A percentile compares a stretch with the other conserved stretches of the same genome.
Conservation (phyloP, 1,140 invertebrate genomes). For the Drosophila equinoxialis region DNA sequence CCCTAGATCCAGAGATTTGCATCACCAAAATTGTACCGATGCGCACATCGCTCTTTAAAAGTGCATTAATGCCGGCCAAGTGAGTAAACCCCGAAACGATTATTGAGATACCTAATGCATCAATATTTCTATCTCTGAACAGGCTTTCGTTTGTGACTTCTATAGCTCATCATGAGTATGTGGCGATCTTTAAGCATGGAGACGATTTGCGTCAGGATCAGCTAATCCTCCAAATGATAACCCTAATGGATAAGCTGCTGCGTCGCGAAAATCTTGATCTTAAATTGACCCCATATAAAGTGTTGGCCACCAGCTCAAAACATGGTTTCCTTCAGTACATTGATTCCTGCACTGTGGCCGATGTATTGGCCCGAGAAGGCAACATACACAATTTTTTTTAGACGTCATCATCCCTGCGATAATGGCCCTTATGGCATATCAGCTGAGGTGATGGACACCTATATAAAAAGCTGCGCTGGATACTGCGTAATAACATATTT, state of each 20-base stretch:
- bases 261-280: conserved; percentile 97
- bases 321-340: conserved; percentile 99
- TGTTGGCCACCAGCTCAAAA: conserved; percentile 95
- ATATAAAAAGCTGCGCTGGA: conserved; percentile 98
- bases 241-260: conserved; percentile 98
- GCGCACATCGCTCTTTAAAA: conserved; percentile 97
- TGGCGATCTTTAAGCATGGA: conserved; percentile 99
- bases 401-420: conserved; percentile 94
- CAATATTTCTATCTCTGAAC: background rate
- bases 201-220: conserved; percentile 99
- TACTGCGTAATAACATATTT: conserved; percentile 99
- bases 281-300: conserved; percentile 97
- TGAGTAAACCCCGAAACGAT: conserved; percentile 84
- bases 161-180: conserved; percentile 91
- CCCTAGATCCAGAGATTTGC: conserved; percentile 95
- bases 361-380: conserved; percentile 93
- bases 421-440: conserved; percentile 94
- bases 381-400: conserved; percentile 96
- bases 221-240: conserved; percentile 98
- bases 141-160: conserved; percentile 92
- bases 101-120: background rate
- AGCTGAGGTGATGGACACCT: conserved; percentile 98
- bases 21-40: conserved; percentile 95
- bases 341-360: conserved; percentile 96
- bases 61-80: conserved; percentile 98